Evolutionary conservation across 2,113 vertebrate species (phyloP).

Genomic region (Sceloporus undulatus): DNA sequence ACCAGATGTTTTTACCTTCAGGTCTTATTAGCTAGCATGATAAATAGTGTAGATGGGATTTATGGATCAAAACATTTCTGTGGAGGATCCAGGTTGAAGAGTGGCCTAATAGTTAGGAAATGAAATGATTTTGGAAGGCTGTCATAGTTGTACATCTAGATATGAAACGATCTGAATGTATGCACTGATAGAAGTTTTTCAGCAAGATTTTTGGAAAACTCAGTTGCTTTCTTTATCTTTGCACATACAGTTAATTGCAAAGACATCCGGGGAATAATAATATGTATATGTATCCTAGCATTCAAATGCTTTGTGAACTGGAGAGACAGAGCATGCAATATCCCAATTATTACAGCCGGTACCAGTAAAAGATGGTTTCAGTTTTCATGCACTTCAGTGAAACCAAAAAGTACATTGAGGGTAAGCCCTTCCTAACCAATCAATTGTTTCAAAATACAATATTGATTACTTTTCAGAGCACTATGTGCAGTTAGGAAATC

Average conservation of each 20-base stretch:
- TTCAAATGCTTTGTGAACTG: background rate
- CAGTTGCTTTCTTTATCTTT: constrained; percentile 13
- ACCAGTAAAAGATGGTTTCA: constrained; percentile 38
- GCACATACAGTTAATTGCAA: background rate
- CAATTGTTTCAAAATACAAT: constrained; percentile 14
- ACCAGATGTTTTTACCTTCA: too few species aligned
- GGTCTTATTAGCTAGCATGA: too few species aligned
- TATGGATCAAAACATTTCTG: too few species aligned
- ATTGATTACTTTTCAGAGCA: constrained; percentile 17
- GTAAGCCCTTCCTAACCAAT: constrained; percentile 7
- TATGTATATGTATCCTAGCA: constrained; percentile 4
- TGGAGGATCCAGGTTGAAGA: too few species aligned
- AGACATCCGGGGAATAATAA: background rate
- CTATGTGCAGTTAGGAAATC: constrained; percentile 47
- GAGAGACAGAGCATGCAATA: constrained; percentile 5
- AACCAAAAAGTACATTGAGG: constrained; percentile 1
- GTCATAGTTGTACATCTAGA: too few species aligned
- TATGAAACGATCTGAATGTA: too few species aligned
- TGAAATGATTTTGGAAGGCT: too few species aligned
- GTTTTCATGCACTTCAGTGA: constrained; percentile 9
- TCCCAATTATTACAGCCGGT: background rate
- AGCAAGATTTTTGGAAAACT: too few species aligned
- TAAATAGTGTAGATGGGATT: too few species aligned
- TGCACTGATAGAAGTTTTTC: too few species aligned
- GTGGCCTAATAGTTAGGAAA: too few species aligned